Evolutionary conservation across 2,888 invertebrate species (phyloP), one percentile per base, ranked within the genome.

Genomic region (Incurvaria masculella): DNA sequence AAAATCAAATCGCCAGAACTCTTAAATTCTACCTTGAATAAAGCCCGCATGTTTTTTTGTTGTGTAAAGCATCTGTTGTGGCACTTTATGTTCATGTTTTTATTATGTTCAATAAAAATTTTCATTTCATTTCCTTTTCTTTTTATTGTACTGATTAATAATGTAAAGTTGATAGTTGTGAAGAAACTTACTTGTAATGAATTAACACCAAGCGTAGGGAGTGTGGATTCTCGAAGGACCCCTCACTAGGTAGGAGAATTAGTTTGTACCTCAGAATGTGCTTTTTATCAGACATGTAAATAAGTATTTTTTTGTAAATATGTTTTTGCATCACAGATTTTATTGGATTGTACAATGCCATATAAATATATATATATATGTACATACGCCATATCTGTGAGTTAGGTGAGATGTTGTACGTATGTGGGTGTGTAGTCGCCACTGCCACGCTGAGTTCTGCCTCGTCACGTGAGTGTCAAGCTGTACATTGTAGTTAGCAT

Each of bases 391-490:
- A 33, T 33, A 33, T 4, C 3, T 33, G 63, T 61, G 60, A 62
- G 61, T 65, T 59, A 60, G 65, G 66, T 49, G 46, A 69, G 66
- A 68, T 69, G 64, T 65, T 65, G 65, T 71, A 69, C 62, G 66
- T 69, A 69, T 66, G 66, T 69, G 72, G 57, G 63, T 72, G 71
- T 72, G 14, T 68, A 69, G 64, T 69, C 64, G 69, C 66, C 74
- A 73, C 72, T 73, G 72, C 72, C 72, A 69, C 67, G 38, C 20
- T 58, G 55, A 57, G 53, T 59, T 59, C 61, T 60, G 63, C 61
- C 62, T 62, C 56, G 59, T 14, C 17, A 4, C n/a, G n/a, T n/a
- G 8, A 1, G 3, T 14, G 19, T 20, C n/a, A n/a, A 6, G 18
- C 33, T 14, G 33, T 27, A 27, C 18, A 44, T 57, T 58, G 52